phyloP scores from a whole-genome alignment of 2,113 vertebrate species.

The Quiscalus mexicanus region DNA sequence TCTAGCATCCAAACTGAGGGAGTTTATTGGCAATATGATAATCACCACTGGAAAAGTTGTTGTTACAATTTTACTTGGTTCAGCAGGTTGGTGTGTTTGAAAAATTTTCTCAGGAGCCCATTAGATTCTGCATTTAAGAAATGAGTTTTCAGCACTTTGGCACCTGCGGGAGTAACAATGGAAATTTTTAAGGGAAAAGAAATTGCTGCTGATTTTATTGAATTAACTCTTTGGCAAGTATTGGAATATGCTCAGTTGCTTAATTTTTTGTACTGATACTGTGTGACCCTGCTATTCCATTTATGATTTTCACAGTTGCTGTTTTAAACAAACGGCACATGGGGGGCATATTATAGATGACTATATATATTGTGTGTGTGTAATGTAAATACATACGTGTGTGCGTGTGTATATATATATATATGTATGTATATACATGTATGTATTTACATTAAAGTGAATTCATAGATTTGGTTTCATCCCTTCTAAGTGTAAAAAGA shows the following conservation, averaged over 20 bases:
- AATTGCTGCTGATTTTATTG: slow-evolving; percentile 55
- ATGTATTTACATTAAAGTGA: background rate
- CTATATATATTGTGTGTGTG: background rate
- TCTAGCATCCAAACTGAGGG: slow-evolving; percentile 88
- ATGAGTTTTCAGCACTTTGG: slow-evolving; percentile 23
- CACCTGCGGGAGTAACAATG: background rate
- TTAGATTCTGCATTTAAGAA: background rate
- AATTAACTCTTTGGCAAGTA: slow-evolving; percentile 37
- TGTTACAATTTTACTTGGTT: slow-evolving; percentile 91
- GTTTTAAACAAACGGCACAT: background rate
- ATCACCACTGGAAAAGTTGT: slow-evolving; percentile 96
- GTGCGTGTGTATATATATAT: too few relatives aligned
- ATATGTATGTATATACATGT: rapidly evolving
- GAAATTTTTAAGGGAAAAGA: slow-evolving; percentile 24
- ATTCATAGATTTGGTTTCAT: background rate
- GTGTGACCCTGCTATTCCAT: rapidly evolving
- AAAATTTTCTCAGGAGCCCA: slow-evolving; percentile 6
- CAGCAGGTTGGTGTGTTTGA: slow-evolving; percentile 83
- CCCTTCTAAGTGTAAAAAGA: background rate
- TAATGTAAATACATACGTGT: background rate
- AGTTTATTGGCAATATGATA: slow-evolving; percentile 94
- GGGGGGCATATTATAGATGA: background rate
- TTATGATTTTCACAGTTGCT: background rate
- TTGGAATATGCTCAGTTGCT: background rate
- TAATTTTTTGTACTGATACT: background rate